Evolutionary conservation across 2,888 invertebrate species (phyloP).

Genomic region (Dendrolimus houi): DNA sequence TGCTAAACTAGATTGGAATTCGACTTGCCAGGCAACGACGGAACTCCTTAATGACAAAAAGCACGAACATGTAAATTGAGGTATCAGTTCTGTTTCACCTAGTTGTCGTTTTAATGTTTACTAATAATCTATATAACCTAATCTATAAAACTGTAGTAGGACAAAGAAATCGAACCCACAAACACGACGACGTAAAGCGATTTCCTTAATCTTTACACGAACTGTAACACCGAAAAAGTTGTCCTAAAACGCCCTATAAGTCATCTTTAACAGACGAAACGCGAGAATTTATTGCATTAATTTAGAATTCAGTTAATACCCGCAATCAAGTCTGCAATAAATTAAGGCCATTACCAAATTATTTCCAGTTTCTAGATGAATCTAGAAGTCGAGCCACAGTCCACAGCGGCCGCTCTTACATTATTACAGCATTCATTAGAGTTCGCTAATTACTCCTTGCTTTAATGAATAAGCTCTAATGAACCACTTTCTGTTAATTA

Average conservation of each 20-base stretch:
- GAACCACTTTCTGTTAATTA: conserved; percentile 94
- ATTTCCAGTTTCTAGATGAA: conserved; percentile 71
- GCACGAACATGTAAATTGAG: too few relatives aligned
- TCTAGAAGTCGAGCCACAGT: conserved; percentile 72
- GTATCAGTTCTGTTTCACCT: too few relatives aligned
- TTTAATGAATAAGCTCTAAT: conserved; percentile 94
- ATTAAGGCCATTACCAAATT: conserved; percentile 71
- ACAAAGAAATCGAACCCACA: too few relatives aligned
- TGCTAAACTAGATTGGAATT: too few relatives aligned
- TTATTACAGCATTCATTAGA: conserved; percentile 90
- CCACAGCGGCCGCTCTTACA: conserved; percentile 78
- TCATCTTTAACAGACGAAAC: neutral
- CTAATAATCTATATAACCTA: too few relatives aligned
- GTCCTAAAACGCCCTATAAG: neutral
- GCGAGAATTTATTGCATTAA: neutral
- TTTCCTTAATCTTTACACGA: too few relatives aligned
- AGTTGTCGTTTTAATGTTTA: too few relatives aligned
- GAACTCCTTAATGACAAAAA: too few relatives aligned
- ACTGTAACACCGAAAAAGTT: too few relatives aligned
- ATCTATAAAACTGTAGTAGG: too few relatives aligned
- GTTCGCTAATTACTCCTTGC: conserved; percentile 93
- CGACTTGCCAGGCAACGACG: too few relatives aligned
- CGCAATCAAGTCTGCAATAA: conserved; percentile 65
- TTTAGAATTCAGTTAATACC: conserved; percentile 40
- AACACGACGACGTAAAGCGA: too few relatives aligned